Evolutionary conservation across 2,113 vertebrate species (phyloP).

Genomic region (Brachionichthys hirsutus): DNA sequence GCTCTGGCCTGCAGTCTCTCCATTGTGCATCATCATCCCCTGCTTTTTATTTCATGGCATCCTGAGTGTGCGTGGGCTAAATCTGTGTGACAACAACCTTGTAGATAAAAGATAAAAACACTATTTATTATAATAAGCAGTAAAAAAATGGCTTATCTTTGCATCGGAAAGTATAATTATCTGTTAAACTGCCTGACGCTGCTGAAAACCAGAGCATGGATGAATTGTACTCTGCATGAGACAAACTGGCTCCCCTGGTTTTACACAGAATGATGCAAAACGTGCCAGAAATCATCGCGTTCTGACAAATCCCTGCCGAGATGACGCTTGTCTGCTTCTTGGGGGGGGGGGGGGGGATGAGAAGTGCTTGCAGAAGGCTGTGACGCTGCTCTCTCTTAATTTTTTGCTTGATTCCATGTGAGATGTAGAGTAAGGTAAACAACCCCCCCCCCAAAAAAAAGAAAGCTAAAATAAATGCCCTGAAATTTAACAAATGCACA

Average conservation of each 20-base stretch:
- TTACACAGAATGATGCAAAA: constrained; percentile 40
- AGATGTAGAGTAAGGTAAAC: constrained; percentile 5
- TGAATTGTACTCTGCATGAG: constrained; percentile 19
- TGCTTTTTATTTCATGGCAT: constrained; percentile 45
- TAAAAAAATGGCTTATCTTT: neutral
- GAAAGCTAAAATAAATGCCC: neutral
- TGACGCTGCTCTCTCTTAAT: constrained; percentile 31
- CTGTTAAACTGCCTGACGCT: neutral
- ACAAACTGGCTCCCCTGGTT: constrained; percentile 21
- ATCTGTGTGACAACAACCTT: constrained; percentile 11
- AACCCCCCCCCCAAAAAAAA: constrained; percentile 5
- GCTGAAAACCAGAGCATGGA: constrained; percentile 16
- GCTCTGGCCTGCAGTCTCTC: constrained; percentile 53
- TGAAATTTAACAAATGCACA: constrained; percentile 3
- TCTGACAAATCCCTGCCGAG: constrained; percentile 44
- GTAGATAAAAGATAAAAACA: neutral
- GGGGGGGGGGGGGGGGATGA: constrained; percentile 3
- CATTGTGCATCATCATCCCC: constrained; percentile 59
- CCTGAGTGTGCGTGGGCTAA: constrained; percentile 19
- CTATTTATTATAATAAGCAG: neutral
- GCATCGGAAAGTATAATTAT: neutral
- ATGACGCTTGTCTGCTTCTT: neutral
- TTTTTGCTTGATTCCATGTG: constrained; percentile 21
- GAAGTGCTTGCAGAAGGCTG: constrained; percentile 18
- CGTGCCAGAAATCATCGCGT: constrained; percentile 30